Conservation (phyloP, 1,140 invertebrate genomes). For the Lordiphosa stackelbergi region DNA sequence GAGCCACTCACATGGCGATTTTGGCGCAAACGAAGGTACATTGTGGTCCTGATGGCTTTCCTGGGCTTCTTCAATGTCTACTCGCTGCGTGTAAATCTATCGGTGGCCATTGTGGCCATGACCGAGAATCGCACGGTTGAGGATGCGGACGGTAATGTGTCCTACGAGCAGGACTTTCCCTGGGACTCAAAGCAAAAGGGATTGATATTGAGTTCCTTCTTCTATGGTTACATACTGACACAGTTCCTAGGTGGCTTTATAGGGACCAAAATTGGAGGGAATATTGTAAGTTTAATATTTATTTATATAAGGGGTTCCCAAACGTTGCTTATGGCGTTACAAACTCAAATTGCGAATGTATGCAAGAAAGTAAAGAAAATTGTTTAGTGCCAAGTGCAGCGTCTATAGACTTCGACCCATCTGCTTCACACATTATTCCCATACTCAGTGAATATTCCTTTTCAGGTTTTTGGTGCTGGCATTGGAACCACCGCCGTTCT, state of each 20-base stretch:
- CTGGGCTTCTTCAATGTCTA: conserved; percentile 94
- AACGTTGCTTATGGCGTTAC: too few relatives aligned
- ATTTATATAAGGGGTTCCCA: conserved; percentile 67
- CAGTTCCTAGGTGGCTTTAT: conserved; percentile 87
- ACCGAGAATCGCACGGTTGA: conserved; percentile 81
- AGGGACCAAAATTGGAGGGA: conserved; percentile 84
- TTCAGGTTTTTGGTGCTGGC: conserved; percentile 85
- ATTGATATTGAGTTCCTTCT: conserved; percentile 91
- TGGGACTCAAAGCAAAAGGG: conserved; percentile 90
- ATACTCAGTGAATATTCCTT: background rate
- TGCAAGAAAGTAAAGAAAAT: too few relatives aligned
- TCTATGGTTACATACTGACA: conserved; percentile 88
- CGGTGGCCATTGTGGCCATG: conserved; percentile 94
- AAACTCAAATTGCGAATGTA: too few relatives aligned
- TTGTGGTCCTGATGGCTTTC: conserved; percentile 86
- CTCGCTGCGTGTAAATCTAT: conserved; percentile 90
- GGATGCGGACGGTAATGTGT: conserved; percentile 79
- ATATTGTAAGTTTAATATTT: conserved; percentile 81
- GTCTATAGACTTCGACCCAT: too few relatives aligned
- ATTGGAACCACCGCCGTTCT: conserved; percentile 88
- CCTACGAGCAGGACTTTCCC: conserved; percentile 84
- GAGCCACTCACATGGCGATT: conserved; percentile 81
- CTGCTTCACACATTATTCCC: background rate
- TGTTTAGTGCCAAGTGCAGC: too few relatives aligned
- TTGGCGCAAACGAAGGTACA: conserved; percentile 84